Evolutionary conservation across 2,797 vertebrate genomes (phyloP).

Genomic region (Danio albolineatus): DNA sequence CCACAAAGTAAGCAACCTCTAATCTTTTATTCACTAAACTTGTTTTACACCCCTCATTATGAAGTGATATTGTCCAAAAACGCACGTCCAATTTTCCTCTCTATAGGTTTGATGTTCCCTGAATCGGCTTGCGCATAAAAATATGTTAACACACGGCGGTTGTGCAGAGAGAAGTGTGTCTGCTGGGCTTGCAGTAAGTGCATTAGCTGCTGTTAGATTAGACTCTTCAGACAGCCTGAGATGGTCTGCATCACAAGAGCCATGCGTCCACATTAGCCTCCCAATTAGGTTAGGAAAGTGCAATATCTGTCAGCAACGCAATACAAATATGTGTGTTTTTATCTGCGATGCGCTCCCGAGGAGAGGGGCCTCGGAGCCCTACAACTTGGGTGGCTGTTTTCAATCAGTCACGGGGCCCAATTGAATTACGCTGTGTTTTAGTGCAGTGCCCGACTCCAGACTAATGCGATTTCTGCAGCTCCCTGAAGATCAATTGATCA

Average conservation of each 20-base stretch:
- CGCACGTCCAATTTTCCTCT: not conserved
- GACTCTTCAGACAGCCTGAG: conserved; percentile 73
- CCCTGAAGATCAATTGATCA: conserved; percentile 99
- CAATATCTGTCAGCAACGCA: conserved; percentile 99
- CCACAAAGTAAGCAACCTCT: not conserved
- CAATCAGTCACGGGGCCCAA: conserved; percentile 96
- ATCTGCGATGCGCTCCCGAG: conserved; percentile 83
- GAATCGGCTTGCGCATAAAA: not conserved
- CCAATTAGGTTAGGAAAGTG: conserved; percentile 95
- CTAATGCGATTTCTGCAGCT: conserved; percentile 98
- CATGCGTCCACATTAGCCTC: conserved; percentile 91
- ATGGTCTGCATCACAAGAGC: conserved; percentile 85
- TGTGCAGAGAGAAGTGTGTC: conserved; percentile 38
- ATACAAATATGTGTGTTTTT: conserved; percentile 97
- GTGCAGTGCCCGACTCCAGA: conserved; percentile 99
- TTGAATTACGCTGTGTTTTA: conserved; percentile 98
- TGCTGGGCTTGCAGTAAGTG: conserved; percentile 51
- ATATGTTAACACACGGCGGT: conserved; percentile 38
- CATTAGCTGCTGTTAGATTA: conserved; percentile 77
- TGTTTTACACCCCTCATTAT: not conserved
- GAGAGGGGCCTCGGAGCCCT: conserved; percentile 80
- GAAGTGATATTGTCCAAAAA: not conserved
- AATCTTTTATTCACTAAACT: not conserved
- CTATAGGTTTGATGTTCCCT: not conserved
- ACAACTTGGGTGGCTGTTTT: conserved; percentile 90